Conservation (phyloP, 2,797 vertebrate species). For the Hyperoplus lanceolatus region DNA sequence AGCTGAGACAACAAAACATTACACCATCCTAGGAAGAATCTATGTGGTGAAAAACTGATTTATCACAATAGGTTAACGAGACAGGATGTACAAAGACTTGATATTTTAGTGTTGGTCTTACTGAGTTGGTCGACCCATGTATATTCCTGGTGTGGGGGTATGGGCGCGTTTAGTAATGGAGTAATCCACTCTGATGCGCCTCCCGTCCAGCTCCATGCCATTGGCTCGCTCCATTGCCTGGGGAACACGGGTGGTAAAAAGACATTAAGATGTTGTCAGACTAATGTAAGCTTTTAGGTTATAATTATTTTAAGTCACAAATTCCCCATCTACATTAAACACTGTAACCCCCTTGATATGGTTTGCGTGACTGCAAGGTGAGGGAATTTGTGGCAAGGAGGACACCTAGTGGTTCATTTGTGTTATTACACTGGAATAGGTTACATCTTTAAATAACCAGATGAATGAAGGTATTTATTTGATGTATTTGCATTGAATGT, state of each 20-base stretch:
- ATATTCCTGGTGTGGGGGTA: constrained; percentile 95
- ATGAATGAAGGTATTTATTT: constrained; percentile 5
- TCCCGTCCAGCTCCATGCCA: constrained; percentile 95
- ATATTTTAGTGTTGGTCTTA: constrained; percentile 78
- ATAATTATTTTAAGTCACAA: constrained; percentile 28
- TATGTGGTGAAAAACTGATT: background rate
- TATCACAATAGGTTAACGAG: background rate
- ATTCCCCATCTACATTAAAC: constrained; percentile 16
- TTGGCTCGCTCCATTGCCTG: constrained; percentile 95
- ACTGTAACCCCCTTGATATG: background rate
- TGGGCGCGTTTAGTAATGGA: constrained; percentile 96
- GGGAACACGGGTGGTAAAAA: constrained; percentile 37
- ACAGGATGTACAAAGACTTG: background rate
- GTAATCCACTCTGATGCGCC: constrained; percentile 93
- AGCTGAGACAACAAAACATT: background rate
- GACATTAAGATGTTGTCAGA: constrained; percentile 37
- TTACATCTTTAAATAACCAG: background rate
- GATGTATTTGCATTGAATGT: no score
- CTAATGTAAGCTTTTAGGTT: constrained; percentile 2
- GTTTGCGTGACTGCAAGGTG: background rate
- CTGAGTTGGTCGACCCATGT: constrained; percentile 95
- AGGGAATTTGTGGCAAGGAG: constrained; percentile 40
- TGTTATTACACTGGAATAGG: constrained; percentile 54
- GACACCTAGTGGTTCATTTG: constrained; percentile 74
- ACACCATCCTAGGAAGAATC: background rate